phyloP scores from a whole-genome alignment of 37 sponge, comb jelly and placozoan genomes.

The Cliona cf. orientalis region DNA sequence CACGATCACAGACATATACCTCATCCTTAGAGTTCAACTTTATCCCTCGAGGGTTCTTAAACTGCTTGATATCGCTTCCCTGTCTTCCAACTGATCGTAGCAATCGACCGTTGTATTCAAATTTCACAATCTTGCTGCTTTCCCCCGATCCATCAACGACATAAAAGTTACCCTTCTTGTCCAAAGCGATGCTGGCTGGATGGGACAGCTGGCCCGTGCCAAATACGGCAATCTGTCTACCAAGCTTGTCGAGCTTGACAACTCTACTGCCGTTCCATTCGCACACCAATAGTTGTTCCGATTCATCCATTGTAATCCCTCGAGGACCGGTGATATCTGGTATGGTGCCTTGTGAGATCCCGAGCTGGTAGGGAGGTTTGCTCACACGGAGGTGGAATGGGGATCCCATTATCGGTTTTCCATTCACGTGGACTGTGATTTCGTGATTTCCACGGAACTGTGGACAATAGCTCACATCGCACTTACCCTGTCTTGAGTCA shows the following conservation, averaged over 20 bases:
- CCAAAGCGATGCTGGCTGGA: slow-evolving; percentile 29
- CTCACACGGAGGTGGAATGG: slow-evolving; percentile 10
- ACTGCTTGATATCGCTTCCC: background rate
- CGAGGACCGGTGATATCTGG: background rate
- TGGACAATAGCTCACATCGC: slow-evolving; percentile 4
- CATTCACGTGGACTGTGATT: slow-evolving; percentile 3
- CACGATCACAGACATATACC: slow-evolving; percentile 32
- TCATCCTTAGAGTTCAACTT: background rate
- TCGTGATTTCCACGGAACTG: background rate
- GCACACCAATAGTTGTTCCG: background rate
- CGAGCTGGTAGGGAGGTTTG: background rate
- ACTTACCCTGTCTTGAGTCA: background rate
- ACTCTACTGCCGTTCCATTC: slow-evolving; percentile 16
- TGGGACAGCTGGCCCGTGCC: background rate
- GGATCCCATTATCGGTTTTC: slow-evolving; percentile 7
- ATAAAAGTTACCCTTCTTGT: background rate
- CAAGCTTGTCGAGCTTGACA: slow-evolving; percentile 18
- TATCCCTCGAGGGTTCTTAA: slow-evolving; percentile 22
- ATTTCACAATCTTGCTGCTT: background rate
- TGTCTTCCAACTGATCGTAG: background rate
- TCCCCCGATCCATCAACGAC: slow-evolving; percentile 14
- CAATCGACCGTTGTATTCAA: background rate
- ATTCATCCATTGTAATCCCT: background rate
- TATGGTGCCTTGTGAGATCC: background rate
- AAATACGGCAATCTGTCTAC: background rate